Conservation (phyloP, 2,888 invertebrate genomes). For the Stenchaetothrips biformis region DNA sequence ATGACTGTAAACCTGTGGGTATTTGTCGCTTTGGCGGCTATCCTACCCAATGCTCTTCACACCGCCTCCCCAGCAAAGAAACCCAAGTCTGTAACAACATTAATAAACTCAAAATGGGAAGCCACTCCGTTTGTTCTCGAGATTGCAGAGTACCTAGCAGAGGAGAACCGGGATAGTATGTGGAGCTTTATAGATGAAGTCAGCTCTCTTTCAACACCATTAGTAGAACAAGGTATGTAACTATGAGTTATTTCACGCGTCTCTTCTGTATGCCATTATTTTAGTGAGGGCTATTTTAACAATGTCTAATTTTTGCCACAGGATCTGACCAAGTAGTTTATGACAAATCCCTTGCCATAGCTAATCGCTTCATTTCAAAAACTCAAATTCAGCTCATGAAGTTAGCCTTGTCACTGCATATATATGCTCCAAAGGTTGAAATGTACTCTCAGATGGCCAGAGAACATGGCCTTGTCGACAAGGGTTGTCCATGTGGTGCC, state of each 20-base stretch:
- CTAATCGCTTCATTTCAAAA: slow-evolving; percentile 63
- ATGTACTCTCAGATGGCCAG: slow-evolving; percentile 85
- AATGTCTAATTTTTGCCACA: slow-evolving; percentile 44
- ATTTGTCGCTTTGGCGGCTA: neutral
- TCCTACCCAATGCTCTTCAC: neutral
- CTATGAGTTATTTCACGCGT: neutral
- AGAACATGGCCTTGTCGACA: slow-evolving; percentile 53
- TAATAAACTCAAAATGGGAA: slow-evolving; percentile 92
- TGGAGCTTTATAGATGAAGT: slow-evolving; percentile 77
- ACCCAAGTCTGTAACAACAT: slow-evolving; percentile 76
- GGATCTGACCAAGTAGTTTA: slow-evolving; percentile 75
- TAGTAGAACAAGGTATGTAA: slow-evolving; percentile 58
- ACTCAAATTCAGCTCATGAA: slow-evolving; percentile 81
- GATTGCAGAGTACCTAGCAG: slow-evolving; percentile 78
- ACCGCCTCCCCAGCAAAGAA: slow-evolving; percentile 45
- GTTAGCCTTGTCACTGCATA: slow-evolving; percentile 81
- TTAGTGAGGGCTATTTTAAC: neutral
- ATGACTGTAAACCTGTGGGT: neutral
- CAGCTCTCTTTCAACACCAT: slow-evolving; percentile 55
- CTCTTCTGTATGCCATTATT: slow-evolving; percentile 26
- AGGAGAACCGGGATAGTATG: slow-evolving; percentile 72
- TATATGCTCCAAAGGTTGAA: slow-evolving; percentile 86
- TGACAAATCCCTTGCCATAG: slow-evolving; percentile 66
- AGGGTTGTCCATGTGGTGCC: slow-evolving; percentile 57
- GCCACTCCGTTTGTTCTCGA: slow-evolving; percentile 87